phyloP scores from a whole-genome alignment of 2,888 invertebrate genomes.

The Aromia moschata region DNA sequence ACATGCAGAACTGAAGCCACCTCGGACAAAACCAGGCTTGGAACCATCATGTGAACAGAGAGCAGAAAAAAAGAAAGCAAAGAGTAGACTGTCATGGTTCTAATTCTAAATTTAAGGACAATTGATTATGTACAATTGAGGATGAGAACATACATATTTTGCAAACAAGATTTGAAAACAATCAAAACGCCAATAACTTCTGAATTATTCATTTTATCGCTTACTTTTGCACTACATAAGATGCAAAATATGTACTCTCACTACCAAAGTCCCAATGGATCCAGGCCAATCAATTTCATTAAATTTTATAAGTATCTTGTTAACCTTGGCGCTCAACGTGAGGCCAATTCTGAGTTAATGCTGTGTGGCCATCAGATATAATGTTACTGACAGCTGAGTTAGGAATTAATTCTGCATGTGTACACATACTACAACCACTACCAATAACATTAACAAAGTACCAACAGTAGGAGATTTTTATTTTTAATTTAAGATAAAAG shows the following conservation, averaged over 20 bases:
- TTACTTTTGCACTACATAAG: background rate
- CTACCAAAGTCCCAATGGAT: constrained; percentile 3
- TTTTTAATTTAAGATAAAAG: constrained; percentile 1
- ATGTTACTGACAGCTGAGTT: background rate
- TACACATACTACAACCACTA: constrained; percentile 17
- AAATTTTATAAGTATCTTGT: too few species aligned
- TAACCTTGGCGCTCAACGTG: background rate
- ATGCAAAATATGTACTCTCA: background rate
- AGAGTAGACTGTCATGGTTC: too few species aligned
- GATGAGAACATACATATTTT: too few species aligned
- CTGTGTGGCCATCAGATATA: background rate
- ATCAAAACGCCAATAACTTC: too few species aligned
- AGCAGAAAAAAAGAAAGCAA: background rate
- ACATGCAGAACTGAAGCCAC: constrained; percentile 24
- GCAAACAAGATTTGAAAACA: too few species aligned
- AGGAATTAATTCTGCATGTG: constrained; percentile 19
- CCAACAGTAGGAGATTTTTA: background rate
- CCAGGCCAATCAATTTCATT: constrained; percentile 27
- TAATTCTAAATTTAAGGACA: too few species aligned
- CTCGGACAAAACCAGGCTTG: background rate
- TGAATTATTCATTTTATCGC: background rate
- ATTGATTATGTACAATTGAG: too few species aligned
- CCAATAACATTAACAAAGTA: constrained; percentile 18
- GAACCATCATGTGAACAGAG: constrained; percentile 10
- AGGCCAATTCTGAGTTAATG: background rate